phyloP scores from a whole-genome alignment of 2,888 invertebrate genomes.

The Caradrina kadenii region DNA sequence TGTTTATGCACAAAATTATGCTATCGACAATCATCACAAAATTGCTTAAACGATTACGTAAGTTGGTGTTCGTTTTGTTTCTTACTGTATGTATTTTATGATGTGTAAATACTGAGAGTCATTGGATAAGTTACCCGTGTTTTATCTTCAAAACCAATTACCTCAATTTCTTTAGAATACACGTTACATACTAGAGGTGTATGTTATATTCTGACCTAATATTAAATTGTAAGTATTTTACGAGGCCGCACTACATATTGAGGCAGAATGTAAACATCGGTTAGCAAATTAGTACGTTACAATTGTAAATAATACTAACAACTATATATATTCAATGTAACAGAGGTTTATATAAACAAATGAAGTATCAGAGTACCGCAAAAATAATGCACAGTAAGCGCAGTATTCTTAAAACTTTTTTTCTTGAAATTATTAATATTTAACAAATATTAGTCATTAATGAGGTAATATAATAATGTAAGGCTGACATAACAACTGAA shows the following conservation, averaged over 20 bases:
- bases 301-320: constrained; percentile 83
- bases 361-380: constrained; percentile 67
- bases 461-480: constrained; percentile 66
- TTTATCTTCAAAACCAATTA: constrained; percentile 89
- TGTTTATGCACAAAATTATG: constrained; percentile 68
- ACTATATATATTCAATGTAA: constrained; percentile 73
- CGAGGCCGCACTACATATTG: constrained; percentile 77
- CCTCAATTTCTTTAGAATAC: constrained; percentile 89
- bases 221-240: constrained; percentile 83
- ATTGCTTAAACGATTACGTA: constrained; percentile 63
- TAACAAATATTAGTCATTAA: constrained; percentile 79
- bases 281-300: constrained; percentile 78
- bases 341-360: constrained; percentile 69
- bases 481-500: constrained; percentile 73
- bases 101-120: constrained; percentile 87
- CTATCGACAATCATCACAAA: constrained; percentile 69
- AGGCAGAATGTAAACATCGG: constrained; percentile 73
- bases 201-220: constrained; percentile 83
- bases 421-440: constrained; percentile 76
- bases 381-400: constrained; percentile 76
- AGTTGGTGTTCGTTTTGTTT: constrained; percentile 64
- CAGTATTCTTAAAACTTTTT: constrained; percentile 78
- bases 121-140: constrained; percentile 89
- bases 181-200: constrained; percentile 82
- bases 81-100: constrained; percentile 69